Percentiles rank a stretch among this genome's conserved stretches.
Evolutionary conservation across 2,797 vertebrate genomes (phyloP).

Genomic region (Rhodeus uyekii): DNA sequence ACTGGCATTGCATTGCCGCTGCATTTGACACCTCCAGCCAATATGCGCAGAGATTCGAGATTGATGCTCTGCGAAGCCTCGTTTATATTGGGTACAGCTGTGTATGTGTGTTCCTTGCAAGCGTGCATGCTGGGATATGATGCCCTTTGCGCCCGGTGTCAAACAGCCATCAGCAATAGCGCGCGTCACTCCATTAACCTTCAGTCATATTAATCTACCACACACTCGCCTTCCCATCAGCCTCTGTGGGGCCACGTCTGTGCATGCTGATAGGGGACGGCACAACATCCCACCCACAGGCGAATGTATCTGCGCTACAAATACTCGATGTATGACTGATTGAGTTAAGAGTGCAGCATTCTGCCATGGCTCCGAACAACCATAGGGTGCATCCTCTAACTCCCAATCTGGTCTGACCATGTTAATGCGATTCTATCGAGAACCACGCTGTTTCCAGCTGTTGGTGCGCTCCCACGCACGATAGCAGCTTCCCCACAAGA

Average conservation of each 20-base stretch:
- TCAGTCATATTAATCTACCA: slow-evolving; percentile 50
- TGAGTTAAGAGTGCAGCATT: slow-evolving; percentile 49
- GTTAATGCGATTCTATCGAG: slow-evolving; percentile 58
- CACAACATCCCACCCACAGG: slow-evolving; percentile 50
- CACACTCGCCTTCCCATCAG: slow-evolving; percentile 43
- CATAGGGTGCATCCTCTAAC: slow-evolving; percentile 41
- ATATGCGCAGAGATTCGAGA: slow-evolving; percentile 65
- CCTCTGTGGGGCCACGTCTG: slow-evolving; percentile 41
- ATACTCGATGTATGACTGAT: slow-evolving; percentile 37
- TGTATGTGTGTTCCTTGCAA: slow-evolving; percentile 20
- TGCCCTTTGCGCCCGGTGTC: slow-evolving; percentile 50
- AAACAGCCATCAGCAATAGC: slow-evolving; percentile 50
- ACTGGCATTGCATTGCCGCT: slow-evolving; percentile 61
- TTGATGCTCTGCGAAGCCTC: slow-evolving; percentile 48
- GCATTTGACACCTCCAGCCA: slow-evolving; percentile 64
- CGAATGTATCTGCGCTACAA: slow-evolving; percentile 22
- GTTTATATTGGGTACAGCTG: slow-evolving; percentile 22
- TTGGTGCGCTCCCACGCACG: slow-evolving; percentile 50
- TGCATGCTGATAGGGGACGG: slow-evolving; percentile 47
- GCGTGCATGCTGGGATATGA: slow-evolving; percentile 18
- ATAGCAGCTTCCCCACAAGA: background rate
- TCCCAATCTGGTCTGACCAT: slow-evolving; percentile 54
- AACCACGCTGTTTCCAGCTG: slow-evolving; percentile 55
- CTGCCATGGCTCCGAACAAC: slow-evolving; percentile 50
- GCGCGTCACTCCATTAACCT: slow-evolving; percentile 60